Evolutionary conservation across 1,140 invertebrate species (phyloP).

Genomic region (Drosophila lowei): DNA sequence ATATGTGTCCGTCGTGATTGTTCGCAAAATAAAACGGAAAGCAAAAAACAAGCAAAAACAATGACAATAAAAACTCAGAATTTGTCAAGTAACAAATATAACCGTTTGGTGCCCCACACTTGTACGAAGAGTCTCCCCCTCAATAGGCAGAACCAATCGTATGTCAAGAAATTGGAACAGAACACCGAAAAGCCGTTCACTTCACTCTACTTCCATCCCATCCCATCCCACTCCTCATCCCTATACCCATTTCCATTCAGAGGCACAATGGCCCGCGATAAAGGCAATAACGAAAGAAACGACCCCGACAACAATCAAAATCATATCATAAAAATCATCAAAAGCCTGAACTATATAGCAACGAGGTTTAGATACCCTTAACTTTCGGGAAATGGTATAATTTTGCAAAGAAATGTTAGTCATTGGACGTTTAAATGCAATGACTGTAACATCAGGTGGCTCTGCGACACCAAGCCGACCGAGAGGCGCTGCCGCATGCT

Average conservation of each 20-base stretch:
- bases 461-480: too few relatives aligned
- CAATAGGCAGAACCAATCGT: constrained; percentile 48
- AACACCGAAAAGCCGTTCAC: constrained; percentile 38
- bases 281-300: constrained; percentile 30
- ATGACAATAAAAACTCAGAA: constrained; percentile 35
- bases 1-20: constrained; percentile 52
- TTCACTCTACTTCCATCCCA: too few relatives aligned
- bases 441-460: too few relatives aligned
- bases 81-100: constrained; percentile 32
- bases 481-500: too few relatives aligned
- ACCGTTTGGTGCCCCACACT: constrained; percentile 29
- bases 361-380: too few relatives aligned
- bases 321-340: constrained; percentile 23
- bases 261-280: constrained; percentile 1
- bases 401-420: too few relatives aligned
- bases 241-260: too few relatives aligned
- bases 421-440: too few relatives aligned
- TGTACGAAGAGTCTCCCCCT: not conserved
- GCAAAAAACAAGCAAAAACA: constrained; percentile 30
- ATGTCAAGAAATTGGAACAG: constrained; percentile 44
- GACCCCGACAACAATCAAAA: constrained; percentile 15
- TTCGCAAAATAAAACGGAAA: constrained; percentile 56
- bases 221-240: too few relatives aligned
- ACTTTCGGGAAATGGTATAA: too few relatives aligned
- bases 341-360: too few relatives aligned